Conservation (phyloP, 2,113 vertebrate species). For the Megaceryle maxima region DNA sequence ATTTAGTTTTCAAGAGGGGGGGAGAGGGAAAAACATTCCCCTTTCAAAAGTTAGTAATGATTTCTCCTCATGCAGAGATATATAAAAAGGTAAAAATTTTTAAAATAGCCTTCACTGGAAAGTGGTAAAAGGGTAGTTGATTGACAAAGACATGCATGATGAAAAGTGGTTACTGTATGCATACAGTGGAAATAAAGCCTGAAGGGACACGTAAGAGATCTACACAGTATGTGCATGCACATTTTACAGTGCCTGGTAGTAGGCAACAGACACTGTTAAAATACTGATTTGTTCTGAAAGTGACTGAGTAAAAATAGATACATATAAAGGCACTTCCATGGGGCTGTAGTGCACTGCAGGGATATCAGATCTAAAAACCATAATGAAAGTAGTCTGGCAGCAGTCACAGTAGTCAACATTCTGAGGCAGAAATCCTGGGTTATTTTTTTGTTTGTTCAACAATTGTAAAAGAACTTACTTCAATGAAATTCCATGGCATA, state of each 20-base stretch:
- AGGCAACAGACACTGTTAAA: slow-evolving; percentile 19
- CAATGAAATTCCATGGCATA: background rate
- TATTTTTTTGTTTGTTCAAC: background rate
- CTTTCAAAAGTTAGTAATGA: slow-evolving; percentile 25
- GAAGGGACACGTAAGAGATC: slow-evolving; percentile 9
- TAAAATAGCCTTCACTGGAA: background rate
- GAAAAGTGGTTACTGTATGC: slow-evolving; percentile 38
- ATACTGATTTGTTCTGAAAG: slow-evolving; percentile 63
- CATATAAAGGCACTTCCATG: background rate
- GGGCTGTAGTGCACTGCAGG: background rate
- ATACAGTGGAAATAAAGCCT: slow-evolving; percentile 55
- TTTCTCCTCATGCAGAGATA: slow-evolving; percentile 47
- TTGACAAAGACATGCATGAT: slow-evolving; percentile 57
- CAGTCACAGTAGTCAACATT: background rate
- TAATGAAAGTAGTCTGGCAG: background rate
- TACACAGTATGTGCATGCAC: slow-evolving; percentile 45
- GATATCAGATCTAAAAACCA: background rate
- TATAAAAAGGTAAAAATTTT: background rate
- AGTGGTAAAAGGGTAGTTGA: slow-evolving; percentile 24
- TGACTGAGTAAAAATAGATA: slow-evolving; percentile 41
- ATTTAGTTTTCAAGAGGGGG: background rate
- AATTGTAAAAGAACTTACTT: background rate
- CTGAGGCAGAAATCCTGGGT: background rate
- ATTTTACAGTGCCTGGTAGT: slow-evolving; percentile 3
- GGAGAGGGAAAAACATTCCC: background rate